Base-by-base conservation (phyloP, 2,113 vertebrate genomes). In the Hucho hucho region DNA sequence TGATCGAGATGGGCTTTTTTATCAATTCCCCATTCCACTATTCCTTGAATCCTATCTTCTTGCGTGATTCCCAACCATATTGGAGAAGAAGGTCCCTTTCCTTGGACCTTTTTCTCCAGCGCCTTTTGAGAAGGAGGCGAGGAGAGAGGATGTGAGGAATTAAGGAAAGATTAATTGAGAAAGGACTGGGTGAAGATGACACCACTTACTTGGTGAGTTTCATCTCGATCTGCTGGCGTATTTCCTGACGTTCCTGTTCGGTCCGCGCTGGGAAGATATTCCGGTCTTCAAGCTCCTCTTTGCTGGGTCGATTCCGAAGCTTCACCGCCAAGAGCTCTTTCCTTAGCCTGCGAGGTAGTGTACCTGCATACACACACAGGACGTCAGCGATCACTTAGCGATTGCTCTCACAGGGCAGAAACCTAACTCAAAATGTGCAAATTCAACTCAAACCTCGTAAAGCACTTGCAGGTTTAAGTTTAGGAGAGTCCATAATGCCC, bases 221-320 rank as follows among this genome's bases (percentile, higher is more conserved):
- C 95, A 97, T 95, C 84, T 99, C 97, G 9, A 99, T 98, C 91
- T 99, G 97, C 91, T 98, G 97, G 73, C 97, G 95, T 37, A 98
- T 97, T 87, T 98, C 96, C 92, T 97, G 97, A 20, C 97, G 91
- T 75, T 99, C 97, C 81, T 97, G 97, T 24, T 98, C 96, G 0
- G 95, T 98, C 75, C 97, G 94, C 56, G 88, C 88, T n/a, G 97
- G 97, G 86, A 99, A 98, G 85, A 99, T 97, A 77, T 99, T 99
- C 63, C 95, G 91, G 86, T 98, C 97, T 78, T 99, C 97, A 79
- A 99, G 76, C 79, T 99, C 97, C 92, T 98, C 96, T 84, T 97
- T 98, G 81, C 96, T 98, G 0, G 97, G 97, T 75, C 97, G 93
- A 90, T 98, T 98, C 83, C 96, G 89, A 80, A 99, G 91, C 81